These are phyloP conservation scores for Tribolium freemani DNA, from an alignment of 2,888 invertebrate genomes.

Conservation along the genomic window DNA sequence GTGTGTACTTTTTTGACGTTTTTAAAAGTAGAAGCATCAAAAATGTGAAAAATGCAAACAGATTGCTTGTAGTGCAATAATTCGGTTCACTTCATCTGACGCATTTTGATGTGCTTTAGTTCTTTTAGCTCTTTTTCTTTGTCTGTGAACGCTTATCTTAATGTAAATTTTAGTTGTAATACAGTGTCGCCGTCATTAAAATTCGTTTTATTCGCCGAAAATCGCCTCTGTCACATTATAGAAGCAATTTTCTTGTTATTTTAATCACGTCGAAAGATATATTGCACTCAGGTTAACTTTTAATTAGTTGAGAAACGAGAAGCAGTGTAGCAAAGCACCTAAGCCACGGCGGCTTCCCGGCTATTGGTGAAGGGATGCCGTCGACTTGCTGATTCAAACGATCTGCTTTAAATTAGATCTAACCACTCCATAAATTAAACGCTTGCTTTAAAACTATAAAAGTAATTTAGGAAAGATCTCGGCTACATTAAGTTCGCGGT, in stretches of 20 bases:
- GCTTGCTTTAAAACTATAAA: constrained; percentile 38
- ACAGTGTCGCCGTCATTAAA: not conserved
- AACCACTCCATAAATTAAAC: constrained; percentile 45
- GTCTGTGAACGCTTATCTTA: too few species aligned
- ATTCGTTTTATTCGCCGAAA: not conserved
- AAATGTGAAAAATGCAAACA: too few species aligned
- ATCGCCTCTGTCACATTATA: constrained; percentile 17
- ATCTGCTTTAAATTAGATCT: constrained; percentile 44
- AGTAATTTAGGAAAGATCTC: constrained; percentile 38
- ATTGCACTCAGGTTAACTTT: constrained; percentile 43
- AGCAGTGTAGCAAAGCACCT: constrained; percentile 33
- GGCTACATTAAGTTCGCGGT: constrained; percentile 29
- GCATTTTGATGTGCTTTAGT: too few species aligned
- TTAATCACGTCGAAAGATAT: constrained; percentile 39
- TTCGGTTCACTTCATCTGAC: too few species aligned
- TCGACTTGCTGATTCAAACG: constrained; percentile 37
- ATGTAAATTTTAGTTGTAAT: not conserved
- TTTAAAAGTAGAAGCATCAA: too few species aligned
- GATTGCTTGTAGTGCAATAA: too few species aligned
- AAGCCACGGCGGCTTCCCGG: constrained; percentile 29
- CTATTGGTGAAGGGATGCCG: constrained; percentile 26
- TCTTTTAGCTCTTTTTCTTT: too few species aligned
- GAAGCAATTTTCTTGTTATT: constrained; percentile 41
- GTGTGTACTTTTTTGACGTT: too few species aligned
- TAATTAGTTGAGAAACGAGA: constrained; percentile 42